Evolutionary conservation across 2,797 vertebrate species (phyloP).

Genomic region (Agapornis canus): DNA sequence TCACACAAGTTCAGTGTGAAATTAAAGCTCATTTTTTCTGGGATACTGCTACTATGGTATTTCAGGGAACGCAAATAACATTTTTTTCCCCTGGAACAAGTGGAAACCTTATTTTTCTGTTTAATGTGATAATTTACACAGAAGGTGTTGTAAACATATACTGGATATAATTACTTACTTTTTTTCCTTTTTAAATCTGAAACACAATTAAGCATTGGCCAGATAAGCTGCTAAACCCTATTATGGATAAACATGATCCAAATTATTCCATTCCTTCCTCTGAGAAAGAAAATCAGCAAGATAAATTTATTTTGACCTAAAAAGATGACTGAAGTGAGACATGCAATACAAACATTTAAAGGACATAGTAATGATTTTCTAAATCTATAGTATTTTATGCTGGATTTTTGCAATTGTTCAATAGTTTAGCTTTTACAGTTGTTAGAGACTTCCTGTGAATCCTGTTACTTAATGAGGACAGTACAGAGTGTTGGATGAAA

Average conservation of each 20-base stretch:
- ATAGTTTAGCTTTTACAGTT: background rate
- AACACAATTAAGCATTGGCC: constrained; percentile 33
- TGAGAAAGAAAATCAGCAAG: background rate
- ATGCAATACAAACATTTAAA: background rate
- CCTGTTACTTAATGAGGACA: background rate
- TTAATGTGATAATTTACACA: constrained; percentile 63
- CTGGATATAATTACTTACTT: constrained; percentile 48
- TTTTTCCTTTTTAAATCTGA: constrained; percentile 10
- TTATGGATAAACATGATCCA: background rate
- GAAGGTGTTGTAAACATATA: constrained; percentile 31
- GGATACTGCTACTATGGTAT: constrained; percentile 25
- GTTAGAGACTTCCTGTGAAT: background rate
- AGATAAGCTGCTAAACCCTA: background rate
- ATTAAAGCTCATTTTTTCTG: constrained; percentile 43
- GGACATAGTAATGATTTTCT: background rate
- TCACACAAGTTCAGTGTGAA: background rate
- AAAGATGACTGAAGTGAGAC: background rate
- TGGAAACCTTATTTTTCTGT: constrained; percentile 55
- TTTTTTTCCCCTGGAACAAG: background rate
- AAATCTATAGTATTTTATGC: background rate
- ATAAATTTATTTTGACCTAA: background rate
- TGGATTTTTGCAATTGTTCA: background rate
- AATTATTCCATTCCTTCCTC: background rate
- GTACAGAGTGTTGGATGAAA: background rate
- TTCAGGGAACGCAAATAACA: constrained; percentile 41